A percentile compares a stretch with the other conserved stretches of the same genome.
Conservation (phyloP, 2,113 vertebrate genomes). For the Pseudorasbora parva region DNA sequence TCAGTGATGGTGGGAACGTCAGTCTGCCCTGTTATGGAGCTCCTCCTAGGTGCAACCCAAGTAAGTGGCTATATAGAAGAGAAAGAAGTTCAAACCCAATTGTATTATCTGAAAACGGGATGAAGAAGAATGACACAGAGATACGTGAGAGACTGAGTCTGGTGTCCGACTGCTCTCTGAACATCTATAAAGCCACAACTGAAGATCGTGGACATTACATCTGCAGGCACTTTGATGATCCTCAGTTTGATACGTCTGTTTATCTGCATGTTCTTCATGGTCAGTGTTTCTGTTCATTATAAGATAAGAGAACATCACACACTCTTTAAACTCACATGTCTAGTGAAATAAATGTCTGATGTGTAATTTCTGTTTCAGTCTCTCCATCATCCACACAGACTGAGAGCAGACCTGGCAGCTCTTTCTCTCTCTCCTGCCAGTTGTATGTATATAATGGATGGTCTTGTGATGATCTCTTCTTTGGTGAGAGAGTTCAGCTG, state of each 20-base stretch:
- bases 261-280: background rate
- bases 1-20: background rate
- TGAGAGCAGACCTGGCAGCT: background rate
- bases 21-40: background rate
- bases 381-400: background rate
- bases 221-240: background rate
- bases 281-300: background rate
- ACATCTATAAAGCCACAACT: background rate
- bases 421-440: conserved; percentile 15
- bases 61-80: background rate
- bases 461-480: accelerated
- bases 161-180: too few species aligned
- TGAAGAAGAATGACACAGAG: background rate
- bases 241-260: accelerated
- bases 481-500: accelerated
- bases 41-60: background rate
- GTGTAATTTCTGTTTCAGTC: background rate
- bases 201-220: conserved; percentile 20
- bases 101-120: background rate
- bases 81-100: accelerated
- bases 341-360: too few species aligned
- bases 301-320: background rate
- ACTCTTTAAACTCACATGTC: background rate
- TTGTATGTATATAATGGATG: background rate
- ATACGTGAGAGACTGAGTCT: background rate